These are phyloP conservation scores for Belonocnema kinseyi DNA, from an alignment of 1,140 invertebrate genomes.

Conservation along the genomic window DNA sequence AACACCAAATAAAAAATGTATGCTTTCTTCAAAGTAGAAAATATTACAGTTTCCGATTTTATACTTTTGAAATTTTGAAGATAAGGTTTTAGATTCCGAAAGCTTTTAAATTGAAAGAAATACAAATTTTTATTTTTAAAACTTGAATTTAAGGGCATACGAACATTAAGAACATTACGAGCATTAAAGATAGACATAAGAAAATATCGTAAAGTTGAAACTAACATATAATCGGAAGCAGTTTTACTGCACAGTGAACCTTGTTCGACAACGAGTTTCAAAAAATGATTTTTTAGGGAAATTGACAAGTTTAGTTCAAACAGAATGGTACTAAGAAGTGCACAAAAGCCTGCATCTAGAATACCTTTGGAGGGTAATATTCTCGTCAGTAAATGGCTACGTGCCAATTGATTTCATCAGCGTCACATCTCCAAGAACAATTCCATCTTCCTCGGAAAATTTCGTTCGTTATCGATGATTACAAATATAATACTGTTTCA, in stretches of 20 bases:
- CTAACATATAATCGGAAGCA: background rate
- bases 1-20: too few relatives aligned
- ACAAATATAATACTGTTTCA: too few relatives aligned
- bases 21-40: too few relatives aligned
- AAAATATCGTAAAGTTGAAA: too few relatives aligned
- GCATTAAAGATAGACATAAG: too few relatives aligned
- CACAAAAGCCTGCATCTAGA: conserved; percentile 37
- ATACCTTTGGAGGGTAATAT: conserved; percentile 40
- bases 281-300: background rate
- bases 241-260: background rate
- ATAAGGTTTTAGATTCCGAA: too few relatives aligned
- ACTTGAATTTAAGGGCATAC: too few relatives aligned
- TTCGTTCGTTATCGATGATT: background rate
- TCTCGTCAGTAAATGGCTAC: conserved; percentile 38
- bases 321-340: conserved; percentile 20
- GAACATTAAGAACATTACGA: too few relatives aligned
- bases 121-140: too few relatives aligned
- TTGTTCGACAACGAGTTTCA: background rate
- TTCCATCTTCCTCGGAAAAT: conserved; percentile 10
- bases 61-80: too few relatives aligned
- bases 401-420: conserved; percentile 53
- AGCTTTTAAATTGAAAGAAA: too few relatives aligned
- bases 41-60: too few relatives aligned
- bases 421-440: conserved; percentile 15
- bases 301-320: conserved; percentile 24